phyloP scores from a whole-genome alignment of 1,140 invertebrate genomes.

The Bombus affinis region DNA sequence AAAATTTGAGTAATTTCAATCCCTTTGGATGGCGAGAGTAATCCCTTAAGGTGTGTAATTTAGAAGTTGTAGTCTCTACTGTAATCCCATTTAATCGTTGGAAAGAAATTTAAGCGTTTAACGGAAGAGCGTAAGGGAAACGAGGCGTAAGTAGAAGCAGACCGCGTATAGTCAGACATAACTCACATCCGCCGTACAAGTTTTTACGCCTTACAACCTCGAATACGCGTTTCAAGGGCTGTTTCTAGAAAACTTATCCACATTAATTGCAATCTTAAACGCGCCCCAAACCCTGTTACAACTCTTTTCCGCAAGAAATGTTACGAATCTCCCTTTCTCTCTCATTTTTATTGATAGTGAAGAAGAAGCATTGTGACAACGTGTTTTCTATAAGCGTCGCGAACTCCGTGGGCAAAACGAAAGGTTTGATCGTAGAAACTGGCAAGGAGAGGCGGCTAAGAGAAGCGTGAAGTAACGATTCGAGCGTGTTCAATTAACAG shows the following conservation, averaged over 20 bases:
- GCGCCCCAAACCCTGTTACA: not conserved
- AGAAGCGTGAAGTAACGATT: slow-evolving; percentile 53
- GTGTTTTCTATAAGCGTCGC: not conserved
- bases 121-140: not conserved
- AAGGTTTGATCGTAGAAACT: not conserved
- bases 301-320: not conserved
- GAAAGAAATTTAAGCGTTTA: slow-evolving; percentile 2
- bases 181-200: not conserved
- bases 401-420: not conserved
- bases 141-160: not conserved
- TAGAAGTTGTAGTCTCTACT: not conserved
- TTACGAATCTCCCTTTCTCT: not conserved
- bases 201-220: not conserved
- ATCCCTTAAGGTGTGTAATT: not conserved
- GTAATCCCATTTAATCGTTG: not conserved
- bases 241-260: not conserved
- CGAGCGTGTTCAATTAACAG: slow-evolving; percentile 64
- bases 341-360: not conserved
- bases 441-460: not conserved
- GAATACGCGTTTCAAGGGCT: not conserved
- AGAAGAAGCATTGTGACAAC: not conserved
- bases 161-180: not conserved
- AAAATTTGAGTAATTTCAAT: not conserved
- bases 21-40: not conserved
- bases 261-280: not conserved